Conservation (phyloP, 1,140 invertebrate species). For the Ceratina australensis region DNA sequence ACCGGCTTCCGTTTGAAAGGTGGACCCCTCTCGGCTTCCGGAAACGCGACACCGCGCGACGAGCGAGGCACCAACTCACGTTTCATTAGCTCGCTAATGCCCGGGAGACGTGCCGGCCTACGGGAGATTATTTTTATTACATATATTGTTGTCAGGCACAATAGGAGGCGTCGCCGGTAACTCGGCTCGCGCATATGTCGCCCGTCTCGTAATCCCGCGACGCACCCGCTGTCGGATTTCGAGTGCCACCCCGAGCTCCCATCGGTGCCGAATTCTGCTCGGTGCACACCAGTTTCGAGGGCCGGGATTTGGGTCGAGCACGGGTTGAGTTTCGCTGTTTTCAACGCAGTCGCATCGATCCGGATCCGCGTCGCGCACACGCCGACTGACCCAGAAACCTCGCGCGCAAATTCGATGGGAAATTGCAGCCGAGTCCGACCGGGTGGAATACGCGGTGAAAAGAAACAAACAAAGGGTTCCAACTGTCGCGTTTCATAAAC, state of each 20-base stretch:
- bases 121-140: slow-evolving; percentile 43
- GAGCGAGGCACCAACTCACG: slow-evolving; percentile 57
- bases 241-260: background rate
- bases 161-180: slow-evolving; percentile 3
- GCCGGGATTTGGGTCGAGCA: background rate
- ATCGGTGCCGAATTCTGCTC: too few species aligned
- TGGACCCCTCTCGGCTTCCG: slow-evolving; percentile 49
- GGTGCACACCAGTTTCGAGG: slow-evolving; percentile 10
- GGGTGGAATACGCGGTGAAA: background rate
- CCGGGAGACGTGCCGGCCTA: slow-evolving; percentile 33
- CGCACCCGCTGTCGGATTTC: slow-evolving; percentile 1
- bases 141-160: slow-evolving; percentile 18
- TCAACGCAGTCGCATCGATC: background rate
- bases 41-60: slow-evolving; percentile 62
- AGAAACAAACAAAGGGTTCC: background rate
- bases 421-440: background rate
- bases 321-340: background rate
- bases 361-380: slow-evolving; percentile 5
- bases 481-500: slow-evolving; percentile 23
- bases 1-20: slow-evolving; percentile 18
- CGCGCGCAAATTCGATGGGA: too few species aligned
- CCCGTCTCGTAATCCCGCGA: background rate
- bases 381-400: background rate
- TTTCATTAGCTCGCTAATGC: slow-evolving; percentile 66
- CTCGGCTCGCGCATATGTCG: slow-evolving; percentile 32